Conservation (phyloP, 2,888 invertebrate genomes). For the Idaea dimidiata region DNA sequence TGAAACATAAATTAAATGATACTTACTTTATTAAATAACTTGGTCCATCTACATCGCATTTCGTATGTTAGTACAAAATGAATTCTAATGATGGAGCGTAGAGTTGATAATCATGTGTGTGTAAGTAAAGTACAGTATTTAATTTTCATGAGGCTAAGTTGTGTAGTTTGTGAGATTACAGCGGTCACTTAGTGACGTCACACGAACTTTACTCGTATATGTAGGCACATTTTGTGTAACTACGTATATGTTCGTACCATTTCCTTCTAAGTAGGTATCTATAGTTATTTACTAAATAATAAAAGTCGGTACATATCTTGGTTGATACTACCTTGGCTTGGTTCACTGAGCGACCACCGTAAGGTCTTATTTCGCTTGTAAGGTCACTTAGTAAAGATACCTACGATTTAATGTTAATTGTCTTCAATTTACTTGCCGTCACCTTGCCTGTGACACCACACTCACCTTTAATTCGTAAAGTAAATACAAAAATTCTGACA, state of each 20-base stretch:
- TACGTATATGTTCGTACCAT: background rate
- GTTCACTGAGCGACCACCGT: too few relatives aligned
- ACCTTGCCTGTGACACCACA: too few relatives aligned
- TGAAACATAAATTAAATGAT: background rate
- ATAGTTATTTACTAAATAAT: too few relatives aligned
- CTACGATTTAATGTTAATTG: too few relatives aligned
- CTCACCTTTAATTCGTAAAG: too few relatives aligned
- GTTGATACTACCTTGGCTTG: too few relatives aligned
- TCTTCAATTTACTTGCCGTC: too few relatives aligned
- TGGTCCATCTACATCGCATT: background rate
- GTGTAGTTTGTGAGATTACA: background rate
- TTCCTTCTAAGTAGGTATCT: too few relatives aligned
- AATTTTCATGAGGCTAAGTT: background rate
- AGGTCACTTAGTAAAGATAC: too few relatives aligned
- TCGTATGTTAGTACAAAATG: background rate
- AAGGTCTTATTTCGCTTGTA: too few relatives aligned
- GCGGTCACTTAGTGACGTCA: constrained; percentile 1
- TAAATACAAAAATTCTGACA: too few relatives aligned
- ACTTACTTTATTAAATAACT: background rate
- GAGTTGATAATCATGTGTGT: background rate
- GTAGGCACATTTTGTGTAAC: background rate
- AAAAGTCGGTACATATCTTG: too few relatives aligned
- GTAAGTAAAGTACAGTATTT: background rate
- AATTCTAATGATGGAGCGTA: background rate
- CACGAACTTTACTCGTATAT: background rate